A percentile compares a stretch with the other conserved stretches of the same genome.
These are phyloP conservation scores for Paramormyrops kingsleyae DNA, from an alignment of 2,113 vertebrate genomes.

Conservation along the genomic window DNA sequence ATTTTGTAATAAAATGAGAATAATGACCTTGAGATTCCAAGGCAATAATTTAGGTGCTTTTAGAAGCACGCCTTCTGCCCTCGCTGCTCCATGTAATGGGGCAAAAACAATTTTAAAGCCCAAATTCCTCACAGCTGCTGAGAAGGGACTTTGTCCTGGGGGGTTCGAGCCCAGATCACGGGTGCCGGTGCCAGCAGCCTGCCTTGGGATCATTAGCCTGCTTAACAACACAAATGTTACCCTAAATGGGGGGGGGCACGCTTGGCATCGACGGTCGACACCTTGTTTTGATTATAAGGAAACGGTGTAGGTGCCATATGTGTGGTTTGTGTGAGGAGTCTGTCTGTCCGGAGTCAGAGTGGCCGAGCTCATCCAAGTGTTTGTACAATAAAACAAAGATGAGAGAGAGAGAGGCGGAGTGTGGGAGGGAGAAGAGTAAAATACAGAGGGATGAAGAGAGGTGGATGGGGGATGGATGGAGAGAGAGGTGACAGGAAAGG, in stretches of 20 bases:
- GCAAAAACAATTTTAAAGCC: constrained; percentile 35
- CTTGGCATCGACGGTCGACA: constrained; percentile 52
- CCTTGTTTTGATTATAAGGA: constrained; percentile 67
- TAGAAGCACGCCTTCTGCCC: constrained; percentile 55
- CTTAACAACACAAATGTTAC: constrained; percentile 64
- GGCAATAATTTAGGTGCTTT: constrained; percentile 56
- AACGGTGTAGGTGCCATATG: constrained; percentile 39
- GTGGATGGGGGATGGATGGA: not conserved
- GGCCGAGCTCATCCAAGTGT: constrained; percentile 42
- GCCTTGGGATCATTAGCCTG: constrained; percentile 64
- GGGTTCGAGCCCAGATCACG: constrained; percentile 48
- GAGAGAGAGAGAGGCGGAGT: not conserved
- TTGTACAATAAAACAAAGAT: constrained; percentile 23
- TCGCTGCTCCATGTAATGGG: constrained; percentile 62
- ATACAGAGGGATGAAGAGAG: not conserved
- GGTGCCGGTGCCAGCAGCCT: constrained; percentile 57
- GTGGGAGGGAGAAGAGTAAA: not conserved
- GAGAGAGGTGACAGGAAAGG: not conserved
- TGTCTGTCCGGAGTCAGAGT: constrained; percentile 16
- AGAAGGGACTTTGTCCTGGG: constrained; percentile 59
- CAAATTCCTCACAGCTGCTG: constrained; percentile 62
- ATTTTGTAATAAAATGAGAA: constrained; percentile 61
- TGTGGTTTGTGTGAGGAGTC: not conserved
- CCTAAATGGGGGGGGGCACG: constrained; percentile 59
- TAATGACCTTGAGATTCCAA: constrained; percentile 68